These are phyloP conservation scores for Beroe forskalii DNA, from an alignment of 37 sponge, comb jelly and placozoan genomes.

Conservation along the genomic window DNA sequence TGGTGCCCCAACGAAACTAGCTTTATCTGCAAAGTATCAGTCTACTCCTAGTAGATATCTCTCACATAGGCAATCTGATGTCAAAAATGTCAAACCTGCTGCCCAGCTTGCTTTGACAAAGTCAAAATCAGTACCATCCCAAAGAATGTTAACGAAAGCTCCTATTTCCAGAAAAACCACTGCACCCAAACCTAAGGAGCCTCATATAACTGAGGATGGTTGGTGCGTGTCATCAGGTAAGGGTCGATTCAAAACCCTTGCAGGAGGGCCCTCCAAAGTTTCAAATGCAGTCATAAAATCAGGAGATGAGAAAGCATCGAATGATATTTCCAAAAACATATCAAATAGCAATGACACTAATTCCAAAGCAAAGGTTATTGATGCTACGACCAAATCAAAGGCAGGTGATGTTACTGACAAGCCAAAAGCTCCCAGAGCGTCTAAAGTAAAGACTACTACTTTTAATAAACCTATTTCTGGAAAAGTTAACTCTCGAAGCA, in stretches of 20 bases:
- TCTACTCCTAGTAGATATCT: conserved; percentile 61
- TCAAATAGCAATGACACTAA: neutral
- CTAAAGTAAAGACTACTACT: neutral
- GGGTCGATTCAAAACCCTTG: conserved; percentile 29
- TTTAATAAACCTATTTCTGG: neutral
- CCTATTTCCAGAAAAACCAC: neutral
- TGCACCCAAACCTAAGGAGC: neutral
- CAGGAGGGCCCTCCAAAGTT: neutral
- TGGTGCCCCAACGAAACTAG: neutral
- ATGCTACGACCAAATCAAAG: neutral
- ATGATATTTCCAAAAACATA: no score
- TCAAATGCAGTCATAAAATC: neutral
- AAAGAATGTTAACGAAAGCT: neutral
- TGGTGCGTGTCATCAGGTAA: conserved; percentile 57
- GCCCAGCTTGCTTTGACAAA: neutral
- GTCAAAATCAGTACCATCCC: conserved; percentile 2
- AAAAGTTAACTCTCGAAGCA: neutral
- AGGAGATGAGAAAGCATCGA: neutral
- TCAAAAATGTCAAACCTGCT: neutral
- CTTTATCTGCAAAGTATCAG: conserved; percentile 20
- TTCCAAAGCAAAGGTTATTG: neutral
- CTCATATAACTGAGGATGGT: conserved; percentile 50
- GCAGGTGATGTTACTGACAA: neutral
- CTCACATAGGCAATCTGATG: neutral
- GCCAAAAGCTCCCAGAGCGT: neutral